Percentiles rank a stretch among this genome's conserved stretches.
Evolutionary conservation across 2,797 vertebrate genomes (phyloP).

Genomic region (Bovichtus diacanthus): DNA sequence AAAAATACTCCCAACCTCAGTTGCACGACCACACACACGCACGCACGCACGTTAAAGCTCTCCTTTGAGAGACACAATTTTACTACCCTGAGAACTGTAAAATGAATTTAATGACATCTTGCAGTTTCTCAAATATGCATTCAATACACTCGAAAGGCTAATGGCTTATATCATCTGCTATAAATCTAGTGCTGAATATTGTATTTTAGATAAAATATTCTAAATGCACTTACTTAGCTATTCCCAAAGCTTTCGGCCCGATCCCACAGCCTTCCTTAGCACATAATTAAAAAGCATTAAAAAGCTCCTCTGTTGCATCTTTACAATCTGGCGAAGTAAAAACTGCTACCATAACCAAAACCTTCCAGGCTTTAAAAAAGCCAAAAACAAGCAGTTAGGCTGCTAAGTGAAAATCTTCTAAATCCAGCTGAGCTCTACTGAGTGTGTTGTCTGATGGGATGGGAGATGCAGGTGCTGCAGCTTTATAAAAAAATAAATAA

Average conservation of each 20-base stretch:
- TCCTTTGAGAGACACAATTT: slow-evolving; percentile 1
- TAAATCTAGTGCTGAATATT: background rate
- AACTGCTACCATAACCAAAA: background rate
- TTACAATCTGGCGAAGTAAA: background rate
- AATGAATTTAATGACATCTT: background rate
- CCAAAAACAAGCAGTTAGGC: background rate
- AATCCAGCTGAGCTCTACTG: slow-evolving; percentile 15
- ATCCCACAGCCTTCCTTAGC: background rate
- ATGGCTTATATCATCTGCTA: background rate
- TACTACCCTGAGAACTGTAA: background rate
- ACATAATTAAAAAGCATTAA: background rate
- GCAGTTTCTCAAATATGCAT: background rate
- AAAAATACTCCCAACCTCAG: slow-evolving; percentile 20
- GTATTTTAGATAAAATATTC: background rate
- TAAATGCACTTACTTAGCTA: background rate
- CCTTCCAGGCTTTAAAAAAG: background rate
- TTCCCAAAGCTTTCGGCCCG: background rate
- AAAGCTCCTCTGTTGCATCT: background rate
- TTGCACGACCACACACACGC: too few relatives aligned
- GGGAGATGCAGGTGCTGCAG: slow-evolving; percentile 8
- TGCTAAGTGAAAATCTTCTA: slow-evolving; percentile 2
- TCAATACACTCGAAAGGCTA: background rate
- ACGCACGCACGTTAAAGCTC: background rate
- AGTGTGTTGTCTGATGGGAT: slow-evolving; percentile 8
- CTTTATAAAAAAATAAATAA: background rate